Percentiles rank a stretch among this genome's conserved stretches.
Conservation (phyloP, 2,113 vertebrate genomes). For the Lynx canadensis region DNA sequence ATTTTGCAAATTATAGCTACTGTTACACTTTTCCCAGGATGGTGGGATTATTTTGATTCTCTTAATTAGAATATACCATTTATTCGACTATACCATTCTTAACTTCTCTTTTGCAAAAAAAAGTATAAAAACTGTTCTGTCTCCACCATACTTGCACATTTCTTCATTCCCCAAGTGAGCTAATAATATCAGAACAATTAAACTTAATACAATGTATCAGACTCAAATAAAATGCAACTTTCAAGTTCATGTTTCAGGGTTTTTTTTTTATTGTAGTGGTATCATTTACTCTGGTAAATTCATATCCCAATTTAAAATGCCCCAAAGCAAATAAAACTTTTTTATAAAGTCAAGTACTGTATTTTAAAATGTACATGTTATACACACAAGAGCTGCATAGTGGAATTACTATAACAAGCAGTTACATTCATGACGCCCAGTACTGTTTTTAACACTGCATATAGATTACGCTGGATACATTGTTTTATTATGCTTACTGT, state of each 20-base stretch:
- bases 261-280: constrained; percentile 77
- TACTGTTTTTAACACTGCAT: constrained; percentile 72
- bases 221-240: constrained; percentile 56
- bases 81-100: background rate
- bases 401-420: constrained; percentile 67
- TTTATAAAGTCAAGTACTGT: constrained; percentile 82
- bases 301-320: constrained; percentile 83
- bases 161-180: background rate
- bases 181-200: background rate
- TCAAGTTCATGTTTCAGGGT: constrained; percentile 52
- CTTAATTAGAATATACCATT: background rate
- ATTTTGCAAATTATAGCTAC: background rate
- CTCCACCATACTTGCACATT: background rate
- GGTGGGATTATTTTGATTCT: constrained; percentile 51
- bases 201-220: background rate
- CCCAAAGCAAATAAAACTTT: constrained; percentile 80
- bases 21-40: background rate
- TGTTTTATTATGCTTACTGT: constrained; percentile 51
- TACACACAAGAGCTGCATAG: constrained; percentile 79
- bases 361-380: constrained; percentile 81
- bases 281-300: constrained; percentile 85
- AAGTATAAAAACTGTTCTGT: background rate
- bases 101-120: constrained; percentile 49
- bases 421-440: constrained; percentile 83
- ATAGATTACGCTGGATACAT: constrained; percentile 42